phyloP scores from a whole-genome alignment of 1,140 invertebrate species.

The Yoshiicerus persimilis region DNA sequence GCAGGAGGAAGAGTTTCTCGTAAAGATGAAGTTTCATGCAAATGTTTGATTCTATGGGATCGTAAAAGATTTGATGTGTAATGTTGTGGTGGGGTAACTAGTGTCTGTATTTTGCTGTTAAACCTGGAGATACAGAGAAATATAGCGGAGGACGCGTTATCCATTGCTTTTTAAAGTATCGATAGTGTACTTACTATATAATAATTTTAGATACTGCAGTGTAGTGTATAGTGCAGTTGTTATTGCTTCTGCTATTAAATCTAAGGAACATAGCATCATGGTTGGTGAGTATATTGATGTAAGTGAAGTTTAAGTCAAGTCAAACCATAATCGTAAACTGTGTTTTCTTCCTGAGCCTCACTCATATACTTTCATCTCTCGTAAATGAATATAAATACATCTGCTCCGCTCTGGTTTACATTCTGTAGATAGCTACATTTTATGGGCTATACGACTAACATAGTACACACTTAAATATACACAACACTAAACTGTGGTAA shows the following conservation, averaged over 20 bases:
- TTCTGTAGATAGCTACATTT: neutral
- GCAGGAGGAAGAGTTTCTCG: neutral
- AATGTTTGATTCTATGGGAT: slow-evolving; percentile 12
- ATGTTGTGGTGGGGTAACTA: neutral
- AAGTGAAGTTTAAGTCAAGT: neutral
- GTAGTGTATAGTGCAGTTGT: neutral
- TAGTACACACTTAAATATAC: neutral
- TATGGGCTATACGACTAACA: neutral
- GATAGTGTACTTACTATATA: neutral
- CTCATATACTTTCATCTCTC: neutral
- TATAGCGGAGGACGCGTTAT: too few relatives aligned
- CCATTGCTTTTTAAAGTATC: neutral
- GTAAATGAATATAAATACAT: neutral
- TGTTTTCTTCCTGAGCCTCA: neutral
- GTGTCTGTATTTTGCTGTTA: neutral
- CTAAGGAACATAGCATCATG: neutral
- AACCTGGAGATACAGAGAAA: neutral
- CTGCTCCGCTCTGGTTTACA: neutral
- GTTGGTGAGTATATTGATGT: neutral
- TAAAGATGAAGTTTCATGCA: neutral
- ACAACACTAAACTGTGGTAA: neutral
- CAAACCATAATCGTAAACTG: slow-evolving; percentile 5
- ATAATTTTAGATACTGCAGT: neutral
- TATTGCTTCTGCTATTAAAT: neutral
- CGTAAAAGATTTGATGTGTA: slow-evolving; percentile 6